These are phyloP conservation scores for Protosalanx chinensis DNA, from an alignment of 2,797 vertebrate species.

Conservation along the genomic window DNA sequence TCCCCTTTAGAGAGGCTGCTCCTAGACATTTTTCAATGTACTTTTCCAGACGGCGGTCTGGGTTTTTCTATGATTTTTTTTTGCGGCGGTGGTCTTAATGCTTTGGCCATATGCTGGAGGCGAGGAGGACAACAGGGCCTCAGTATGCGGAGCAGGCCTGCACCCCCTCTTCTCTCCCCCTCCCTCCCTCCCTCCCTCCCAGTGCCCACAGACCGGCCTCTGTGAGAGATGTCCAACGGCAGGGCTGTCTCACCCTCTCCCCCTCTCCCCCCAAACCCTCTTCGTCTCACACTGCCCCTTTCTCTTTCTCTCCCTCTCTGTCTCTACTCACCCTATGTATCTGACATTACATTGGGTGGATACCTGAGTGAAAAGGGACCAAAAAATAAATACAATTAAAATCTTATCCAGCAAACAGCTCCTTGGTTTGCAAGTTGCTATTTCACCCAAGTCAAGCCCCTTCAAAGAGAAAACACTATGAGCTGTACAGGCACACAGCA, in stretches of 20 bases:
- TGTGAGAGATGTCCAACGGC: constrained; percentile 66
- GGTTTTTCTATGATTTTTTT: constrained; percentile 41
- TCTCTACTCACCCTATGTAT: constrained; percentile 43
- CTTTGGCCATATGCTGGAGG: constrained; percentile 68
- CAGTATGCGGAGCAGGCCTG: constrained; percentile 63
- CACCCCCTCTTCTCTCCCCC: constrained; percentile 27
- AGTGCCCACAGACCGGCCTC: constrained; percentile 67
- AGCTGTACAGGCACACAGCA: background rate
- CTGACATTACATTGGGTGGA: no score
- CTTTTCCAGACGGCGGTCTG: constrained; percentile 60
- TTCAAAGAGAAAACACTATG: background rate
- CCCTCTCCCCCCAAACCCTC: constrained; percentile 32
- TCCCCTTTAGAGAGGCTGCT: constrained; percentile 50
- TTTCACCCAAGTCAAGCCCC: background rate
- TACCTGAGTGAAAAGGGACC: background rate
- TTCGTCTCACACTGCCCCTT: constrained; percentile 59
- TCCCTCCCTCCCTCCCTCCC: constrained; percentile 25
- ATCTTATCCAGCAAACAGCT: background rate
- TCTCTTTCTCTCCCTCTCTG: constrained; percentile 49
- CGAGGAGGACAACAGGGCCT: constrained; percentile 67
- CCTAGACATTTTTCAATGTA: constrained; percentile 58
- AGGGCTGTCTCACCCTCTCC: constrained; percentile 32
- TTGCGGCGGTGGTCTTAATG: constrained; percentile 52
- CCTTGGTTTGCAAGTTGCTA: background rate
- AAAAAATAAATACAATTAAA: background rate